Conservation (phyloP, 92 coral and sea anemone species). For the Montipora capitata region DNA sequence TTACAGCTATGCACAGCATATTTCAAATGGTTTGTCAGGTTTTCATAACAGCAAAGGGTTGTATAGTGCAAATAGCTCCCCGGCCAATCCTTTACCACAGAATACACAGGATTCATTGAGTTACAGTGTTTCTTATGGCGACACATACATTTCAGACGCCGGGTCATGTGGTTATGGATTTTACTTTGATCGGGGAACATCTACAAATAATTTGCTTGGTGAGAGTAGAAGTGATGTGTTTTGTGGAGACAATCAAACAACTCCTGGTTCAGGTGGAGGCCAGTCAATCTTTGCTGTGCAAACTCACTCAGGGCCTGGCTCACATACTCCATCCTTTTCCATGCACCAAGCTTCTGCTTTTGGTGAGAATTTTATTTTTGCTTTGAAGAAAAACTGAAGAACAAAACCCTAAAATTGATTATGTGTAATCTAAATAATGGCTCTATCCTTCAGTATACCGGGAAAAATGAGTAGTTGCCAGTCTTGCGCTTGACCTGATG, state of each 20-base stretch:
- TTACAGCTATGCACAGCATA: constrained; percentile 6
- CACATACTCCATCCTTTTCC: constrained; percentile 6
- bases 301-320: constrained; percentile 20
- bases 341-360: constrained; percentile 41
- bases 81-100: constrained; percentile 19
- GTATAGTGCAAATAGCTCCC: constrained; percentile 53
- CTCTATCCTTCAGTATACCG: no score
- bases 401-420: neutral
- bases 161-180: constrained; percentile 43
- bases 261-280: constrained; percentile 44
- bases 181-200: constrained; percentile 56
- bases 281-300: constrained; percentile 15
- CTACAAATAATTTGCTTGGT: constrained; percentile 61
- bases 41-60: constrained; percentile 31
- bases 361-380: constrained; percentile 11
- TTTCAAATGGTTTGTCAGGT: constrained; percentile 11
- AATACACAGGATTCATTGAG: constrained; percentile 60
- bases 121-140: constrained; percentile 61
- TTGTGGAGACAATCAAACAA: constrained; percentile 36
- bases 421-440: neutral
- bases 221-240: constrained; percentile 66
- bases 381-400: constrained; percentile 41
- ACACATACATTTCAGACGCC: constrained; percentile 61
- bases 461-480: no score
- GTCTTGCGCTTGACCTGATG: no score